Evolutionary conservation across 2,797 vertebrate species (phyloP).

Genomic region (Glyptemys insculpta): DNA sequence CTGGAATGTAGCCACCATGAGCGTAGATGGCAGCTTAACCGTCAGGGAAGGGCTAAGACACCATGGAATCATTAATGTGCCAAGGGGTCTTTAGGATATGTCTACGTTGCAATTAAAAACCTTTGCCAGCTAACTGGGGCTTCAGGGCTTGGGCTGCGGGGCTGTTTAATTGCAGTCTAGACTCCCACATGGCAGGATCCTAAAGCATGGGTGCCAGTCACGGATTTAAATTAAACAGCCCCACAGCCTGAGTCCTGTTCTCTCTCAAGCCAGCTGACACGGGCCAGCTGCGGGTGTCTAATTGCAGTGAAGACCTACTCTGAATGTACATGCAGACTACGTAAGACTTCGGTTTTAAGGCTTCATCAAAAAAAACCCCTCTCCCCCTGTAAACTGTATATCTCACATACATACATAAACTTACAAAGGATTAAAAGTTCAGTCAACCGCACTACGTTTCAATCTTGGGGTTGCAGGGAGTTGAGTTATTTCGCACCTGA

Average conservation of each 20-base stretch:
- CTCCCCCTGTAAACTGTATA: neutral
- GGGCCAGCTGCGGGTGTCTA: neutral
- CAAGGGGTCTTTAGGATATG: neutral
- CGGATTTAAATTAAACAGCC: neutral
- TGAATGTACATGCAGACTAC: neutral
- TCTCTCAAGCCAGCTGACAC: neutral
- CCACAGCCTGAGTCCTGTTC: neutral
- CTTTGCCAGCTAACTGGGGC: neutral
- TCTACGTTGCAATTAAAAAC: neutral
- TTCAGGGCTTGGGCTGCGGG: too few relatives aligned
- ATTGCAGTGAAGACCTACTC: neutral
- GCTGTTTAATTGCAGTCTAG: neutral
- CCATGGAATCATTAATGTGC: neutral
- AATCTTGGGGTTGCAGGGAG: neutral
- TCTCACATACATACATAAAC: neutral
- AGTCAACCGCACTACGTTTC: neutral
- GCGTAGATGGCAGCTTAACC: neutral
- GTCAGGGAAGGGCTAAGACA: neutral
- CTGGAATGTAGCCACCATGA: neutral
- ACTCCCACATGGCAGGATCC: neutral
- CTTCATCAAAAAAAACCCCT: neutral
- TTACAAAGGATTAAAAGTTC: neutral
- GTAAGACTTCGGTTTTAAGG: neutral
- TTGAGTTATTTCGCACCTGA: neutral
- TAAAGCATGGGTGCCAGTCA: neutral